phyloP scores from a whole-genome alignment of 2,113 vertebrate genomes.

The Ploceus nigricollis region DNA sequence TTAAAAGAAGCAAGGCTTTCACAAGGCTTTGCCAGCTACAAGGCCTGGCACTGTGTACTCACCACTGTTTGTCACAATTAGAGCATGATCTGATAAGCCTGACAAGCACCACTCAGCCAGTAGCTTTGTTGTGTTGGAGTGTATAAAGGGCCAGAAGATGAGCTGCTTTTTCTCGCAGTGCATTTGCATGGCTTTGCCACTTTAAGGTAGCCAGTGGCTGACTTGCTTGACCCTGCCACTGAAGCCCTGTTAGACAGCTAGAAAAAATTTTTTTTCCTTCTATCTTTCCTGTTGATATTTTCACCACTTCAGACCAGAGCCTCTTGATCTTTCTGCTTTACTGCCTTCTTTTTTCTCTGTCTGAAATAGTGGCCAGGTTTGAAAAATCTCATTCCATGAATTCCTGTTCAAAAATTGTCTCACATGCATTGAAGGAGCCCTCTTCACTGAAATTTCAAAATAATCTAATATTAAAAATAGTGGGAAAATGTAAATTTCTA shows the following conservation, averaged over 20 bases:
- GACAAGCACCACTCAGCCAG: neutral
- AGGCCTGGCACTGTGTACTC: neutral
- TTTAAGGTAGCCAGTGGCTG: neutral
- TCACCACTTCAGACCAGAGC: neutral
- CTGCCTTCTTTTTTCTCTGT: neutral
- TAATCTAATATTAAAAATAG: neutral
- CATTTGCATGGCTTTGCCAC: neutral
- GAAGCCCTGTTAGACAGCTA: neutral
- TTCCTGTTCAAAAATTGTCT: neutral
- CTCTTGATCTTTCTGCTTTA: neutral
- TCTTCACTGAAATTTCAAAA: neutral
- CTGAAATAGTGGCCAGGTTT: neutral
- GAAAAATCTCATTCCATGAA: neutral
- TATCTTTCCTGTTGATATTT: neutral
- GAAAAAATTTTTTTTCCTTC: neutral
- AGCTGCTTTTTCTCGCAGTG: neutral
- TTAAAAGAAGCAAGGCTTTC: neutral
- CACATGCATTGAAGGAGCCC: neutral
- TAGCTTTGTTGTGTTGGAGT: neutral
- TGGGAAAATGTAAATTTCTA: neutral
- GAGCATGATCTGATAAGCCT: conserved; percentile 55
- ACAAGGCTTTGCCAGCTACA: neutral
- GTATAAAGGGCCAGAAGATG: neutral
- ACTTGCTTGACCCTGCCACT: neutral
- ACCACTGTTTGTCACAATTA: conserved; percentile 14